These are phyloP conservation scores for Caenorhabditis sp. DNA, from an alignment of 2,888 invertebrate genomes.

Conservation along the genomic window DNA sequence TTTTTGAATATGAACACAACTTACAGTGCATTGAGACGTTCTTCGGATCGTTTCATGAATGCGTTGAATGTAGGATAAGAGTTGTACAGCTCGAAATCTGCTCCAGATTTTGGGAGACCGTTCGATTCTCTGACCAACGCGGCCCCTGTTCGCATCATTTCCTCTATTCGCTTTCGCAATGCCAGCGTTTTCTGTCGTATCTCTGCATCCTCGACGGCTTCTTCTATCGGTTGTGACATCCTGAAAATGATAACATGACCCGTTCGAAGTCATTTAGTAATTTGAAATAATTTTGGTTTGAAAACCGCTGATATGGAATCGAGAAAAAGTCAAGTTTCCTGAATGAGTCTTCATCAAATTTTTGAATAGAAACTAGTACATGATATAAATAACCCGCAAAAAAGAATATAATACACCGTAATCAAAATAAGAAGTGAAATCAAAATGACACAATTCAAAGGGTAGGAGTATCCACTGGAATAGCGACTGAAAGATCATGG, in stretches of 20 bases:
- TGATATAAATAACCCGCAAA: not conserved
- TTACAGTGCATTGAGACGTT: conserved; percentile 69
- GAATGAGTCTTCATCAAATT: not conserved
- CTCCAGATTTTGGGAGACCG: conserved; percentile 72
- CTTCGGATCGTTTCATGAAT: conserved; percentile 72
- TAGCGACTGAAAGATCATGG: not conserved
- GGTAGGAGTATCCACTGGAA: not conserved
- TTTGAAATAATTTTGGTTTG: too few species aligned
- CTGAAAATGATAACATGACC: not conserved
- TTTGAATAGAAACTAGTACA: not conserved
- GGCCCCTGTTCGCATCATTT: conserved; percentile 58
- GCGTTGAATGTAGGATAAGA: conserved; percentile 76
- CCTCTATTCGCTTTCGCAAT: conserved; percentile 45
- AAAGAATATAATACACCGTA: not conserved
- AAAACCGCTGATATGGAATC: not conserved
- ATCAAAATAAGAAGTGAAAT: not conserved
- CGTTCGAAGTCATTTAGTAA: not conserved
- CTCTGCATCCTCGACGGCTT: conserved; percentile 13
- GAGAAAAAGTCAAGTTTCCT: not conserved
- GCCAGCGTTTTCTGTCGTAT: not conserved
- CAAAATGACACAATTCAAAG: not conserved
- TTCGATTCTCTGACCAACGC: conserved; percentile 66
- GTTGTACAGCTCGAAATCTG: conserved; percentile 77
- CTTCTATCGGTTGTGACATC: conserved; percentile 40
- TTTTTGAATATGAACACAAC: conserved; percentile 10